Base-by-base conservation (phyloP, 2,797 vertebrate genomes). In the Ispidina lecontei region DNA sequence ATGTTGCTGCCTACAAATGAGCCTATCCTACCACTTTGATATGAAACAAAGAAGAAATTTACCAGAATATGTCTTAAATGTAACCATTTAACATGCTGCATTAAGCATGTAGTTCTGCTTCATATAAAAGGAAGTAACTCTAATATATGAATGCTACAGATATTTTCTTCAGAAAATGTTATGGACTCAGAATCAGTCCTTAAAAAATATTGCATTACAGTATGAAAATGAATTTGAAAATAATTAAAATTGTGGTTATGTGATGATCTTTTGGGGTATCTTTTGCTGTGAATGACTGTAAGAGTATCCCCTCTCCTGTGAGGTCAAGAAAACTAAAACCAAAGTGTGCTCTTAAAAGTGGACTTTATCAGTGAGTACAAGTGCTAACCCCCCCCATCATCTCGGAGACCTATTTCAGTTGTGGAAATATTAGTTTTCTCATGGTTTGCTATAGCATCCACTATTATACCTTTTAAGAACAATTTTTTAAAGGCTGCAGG, bases 401-500 rank as follows among this genome's bases (percentile, higher is more conserved):
- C 28, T 55, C 26, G 2, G 2, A 63, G 1, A 4, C 9, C 3
- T 43, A 79, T 82, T 54, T 35, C 47, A 47, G 10, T 28, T 75
- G 35, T 33, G 47, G 63, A 59, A 65, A 11, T 72, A 44, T 81
- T 78, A 4, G 10, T 44, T 62, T 93, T 81, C 74, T 76, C 13
- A 12, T 54, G 17, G 18, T 60, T 52, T 82, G 17, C 47, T 23
- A 10, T 21, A 73, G 23, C 4, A 68, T 33, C 12, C 68, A 26
- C 21, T 78, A n/a, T 62, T 63, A 54, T 25, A 37, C 35, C 15
- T 33, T 81, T 47, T 19, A 67, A 84, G 47, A 78, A 35, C 35
- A 86, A 89, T 47, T 67, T 37, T 84, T n/a, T 52, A 67, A 82
- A 80, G 46, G 25, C 7, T 84, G 22, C 52, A 82, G 41, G 19